Percentiles rank a stretch among this genome's conserved stretches.
Conservation (phyloP, 2,888 invertebrate genomes). For the Teinopalpus imperialis region DNA sequence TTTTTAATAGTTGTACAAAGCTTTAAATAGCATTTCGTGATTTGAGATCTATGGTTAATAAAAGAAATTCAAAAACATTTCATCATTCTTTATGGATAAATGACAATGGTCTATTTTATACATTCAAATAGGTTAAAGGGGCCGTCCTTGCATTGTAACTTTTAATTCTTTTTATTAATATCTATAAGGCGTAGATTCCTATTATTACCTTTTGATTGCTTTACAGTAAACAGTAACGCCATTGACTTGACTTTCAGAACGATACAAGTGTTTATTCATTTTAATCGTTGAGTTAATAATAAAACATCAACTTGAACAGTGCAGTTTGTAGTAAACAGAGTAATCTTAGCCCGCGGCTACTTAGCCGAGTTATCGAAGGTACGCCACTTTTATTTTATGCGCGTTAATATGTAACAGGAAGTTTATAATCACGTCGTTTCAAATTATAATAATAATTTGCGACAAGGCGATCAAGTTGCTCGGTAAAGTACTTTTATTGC, state of each 20-base stretch:
- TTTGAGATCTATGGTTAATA: background rate
- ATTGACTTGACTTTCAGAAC: conserved; percentile 11
- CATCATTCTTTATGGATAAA: too few relatives aligned
- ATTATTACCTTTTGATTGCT: too few relatives aligned
- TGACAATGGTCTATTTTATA: too few relatives aligned
- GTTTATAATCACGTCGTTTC: background rate
- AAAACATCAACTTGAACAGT: conserved; percentile 19
- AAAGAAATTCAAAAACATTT: too few relatives aligned
- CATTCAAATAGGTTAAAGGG: too few relatives aligned
- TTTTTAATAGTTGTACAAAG: background rate
- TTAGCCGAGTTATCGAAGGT: conserved; percentile 6
- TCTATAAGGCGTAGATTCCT: too few relatives aligned
- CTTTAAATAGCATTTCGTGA: too few relatives aligned
- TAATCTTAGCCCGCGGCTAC: conserved; percentile 11
- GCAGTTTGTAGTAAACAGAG: conserved; percentile 14
- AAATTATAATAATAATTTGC: conserved; percentile 1
- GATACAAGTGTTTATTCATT: conserved; percentile 13
- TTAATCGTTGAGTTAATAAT: conserved; percentile 10
- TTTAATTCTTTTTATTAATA: too few relatives aligned
- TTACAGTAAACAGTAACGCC: conserved; percentile 12
- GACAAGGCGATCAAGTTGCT: too few relatives aligned
- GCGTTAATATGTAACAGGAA: conserved; percentile 7
- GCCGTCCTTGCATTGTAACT: too few relatives aligned
- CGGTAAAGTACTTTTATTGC: too few relatives aligned
- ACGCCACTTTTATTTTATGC: conserved; percentile 10